These are phyloP conservation scores for Lethrus apterus DNA, from an alignment of 1,140 invertebrate species.

Conservation along the genomic window DNA sequence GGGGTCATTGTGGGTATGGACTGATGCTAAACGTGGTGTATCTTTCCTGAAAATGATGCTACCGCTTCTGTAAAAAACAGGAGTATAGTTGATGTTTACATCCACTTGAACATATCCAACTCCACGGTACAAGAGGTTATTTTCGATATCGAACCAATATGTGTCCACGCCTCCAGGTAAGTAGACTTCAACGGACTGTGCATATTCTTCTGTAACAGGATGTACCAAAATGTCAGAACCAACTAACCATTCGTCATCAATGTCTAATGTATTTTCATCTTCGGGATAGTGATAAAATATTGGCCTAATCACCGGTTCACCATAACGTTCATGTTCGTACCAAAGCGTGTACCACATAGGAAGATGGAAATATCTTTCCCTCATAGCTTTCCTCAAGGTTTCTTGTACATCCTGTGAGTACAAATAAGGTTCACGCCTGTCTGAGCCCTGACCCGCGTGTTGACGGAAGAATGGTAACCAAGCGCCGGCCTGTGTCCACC, in stretches of 20 bases:
- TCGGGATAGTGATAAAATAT: constrained; percentile 82
- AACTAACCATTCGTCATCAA: constrained; percentile 76
- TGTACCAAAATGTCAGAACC: constrained; percentile 71
- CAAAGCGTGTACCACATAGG: constrained; percentile 95
- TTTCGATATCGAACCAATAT: constrained; percentile 88
- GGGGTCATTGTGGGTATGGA: constrained; percentile 8
- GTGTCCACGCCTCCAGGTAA: constrained; percentile 67
- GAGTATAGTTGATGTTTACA: constrained; percentile 42
- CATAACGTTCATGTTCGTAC: constrained; percentile 74
- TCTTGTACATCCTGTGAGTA: constrained; percentile 68
- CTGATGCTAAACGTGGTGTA: not conserved
- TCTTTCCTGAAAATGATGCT: constrained; percentile 15
- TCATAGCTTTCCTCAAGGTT: constrained; percentile 69
- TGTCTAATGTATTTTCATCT: constrained; percentile 68
- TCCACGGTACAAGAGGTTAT: constrained; percentile 53
- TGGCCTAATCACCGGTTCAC: constrained; percentile 78
- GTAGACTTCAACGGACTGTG: constrained; percentile 71
- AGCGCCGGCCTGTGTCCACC: constrained; percentile 83
- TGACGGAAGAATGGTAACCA: constrained; percentile 53
- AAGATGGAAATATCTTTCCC: constrained; percentile 74
- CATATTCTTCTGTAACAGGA: constrained; percentile 74
- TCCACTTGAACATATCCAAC: constrained; percentile 51
- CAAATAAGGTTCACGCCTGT: constrained; percentile 91
- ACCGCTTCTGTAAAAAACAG: constrained; percentile 14
- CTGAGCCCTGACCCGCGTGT: constrained; percentile 74